A percentile compares a stretch with the other conserved stretches of the same genome.
These are phyloP conservation scores for Hydrozoanthus gracilis DNA, from an alignment of 92 coral and sea anemone species.

Conservation along the genomic window DNA sequence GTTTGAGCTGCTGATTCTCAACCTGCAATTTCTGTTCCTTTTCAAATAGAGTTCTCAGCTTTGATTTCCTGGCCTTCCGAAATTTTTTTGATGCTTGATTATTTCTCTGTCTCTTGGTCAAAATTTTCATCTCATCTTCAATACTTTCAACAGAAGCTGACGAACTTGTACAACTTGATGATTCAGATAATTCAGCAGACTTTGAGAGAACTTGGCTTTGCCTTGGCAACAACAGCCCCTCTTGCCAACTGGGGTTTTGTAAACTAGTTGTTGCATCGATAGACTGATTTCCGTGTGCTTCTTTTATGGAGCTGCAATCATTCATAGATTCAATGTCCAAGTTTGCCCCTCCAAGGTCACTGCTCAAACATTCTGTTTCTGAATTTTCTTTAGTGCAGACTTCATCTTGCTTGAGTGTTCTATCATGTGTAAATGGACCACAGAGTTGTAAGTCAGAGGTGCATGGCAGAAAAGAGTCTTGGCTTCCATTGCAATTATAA, in stretches of 20 bases:
- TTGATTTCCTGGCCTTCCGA: constrained; percentile 72
- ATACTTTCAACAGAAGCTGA: constrained; percentile 53
- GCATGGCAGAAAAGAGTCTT: constrained; percentile 8
- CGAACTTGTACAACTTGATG: constrained; percentile 35
- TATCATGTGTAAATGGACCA: constrained; percentile 6
- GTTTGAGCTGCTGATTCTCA: constrained; percentile 72
- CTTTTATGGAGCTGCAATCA: not conserved
- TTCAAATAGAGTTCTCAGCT: constrained; percentile 73
- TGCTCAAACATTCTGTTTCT: not conserved
- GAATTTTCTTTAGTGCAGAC: not conserved
- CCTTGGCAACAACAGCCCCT: not conserved
- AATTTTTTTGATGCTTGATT: constrained; percentile 88
- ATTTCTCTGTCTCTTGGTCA: constrained; percentile 74
- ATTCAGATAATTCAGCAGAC: constrained; percentile 9
- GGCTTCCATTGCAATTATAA: not conserved
- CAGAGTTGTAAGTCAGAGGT: constrained; percentile 2
- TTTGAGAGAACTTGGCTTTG: not conserved
- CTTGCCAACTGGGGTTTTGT: not conserved
- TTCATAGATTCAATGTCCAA: constrained; percentile 5
- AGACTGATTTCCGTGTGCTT: not conserved
- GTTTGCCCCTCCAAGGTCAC: not conserved
- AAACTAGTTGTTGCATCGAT: not conserved
- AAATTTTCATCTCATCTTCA: constrained; percentile 57
- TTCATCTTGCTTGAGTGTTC: not conserved
- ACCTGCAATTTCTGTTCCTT: constrained; percentile 61